Conservation (phyloP, 37 sponge, comb jelly and placozoan genomes). For the Cladorhizidae sp. region DNA sequence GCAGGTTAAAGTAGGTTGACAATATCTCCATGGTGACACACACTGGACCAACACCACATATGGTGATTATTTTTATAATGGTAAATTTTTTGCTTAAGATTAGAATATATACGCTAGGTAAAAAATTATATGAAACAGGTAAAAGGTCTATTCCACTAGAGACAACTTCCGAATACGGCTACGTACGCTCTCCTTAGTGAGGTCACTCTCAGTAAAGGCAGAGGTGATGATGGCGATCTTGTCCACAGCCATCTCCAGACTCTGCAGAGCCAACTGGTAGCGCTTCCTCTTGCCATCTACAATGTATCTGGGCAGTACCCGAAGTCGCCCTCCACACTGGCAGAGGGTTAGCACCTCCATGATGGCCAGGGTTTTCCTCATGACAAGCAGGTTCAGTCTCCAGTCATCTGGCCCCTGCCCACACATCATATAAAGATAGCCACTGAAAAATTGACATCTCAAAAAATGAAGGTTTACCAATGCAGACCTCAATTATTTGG, state of each 20-base stretch:
- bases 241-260: conserved; percentile 57
- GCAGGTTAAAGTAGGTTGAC: too few species aligned
- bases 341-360: conserved; percentile 70
- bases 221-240: conserved; percentile 55
- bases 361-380: conserved; percentile 63
- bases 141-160: too few species aligned
- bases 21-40: too few species aligned
- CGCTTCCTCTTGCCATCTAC: conserved; percentile 26
- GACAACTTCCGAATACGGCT: too few species aligned
- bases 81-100: too few species aligned
- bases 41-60: too few species aligned
- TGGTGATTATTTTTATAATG: too few species aligned
- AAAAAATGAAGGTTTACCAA: neutral
- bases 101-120: too few species aligned
- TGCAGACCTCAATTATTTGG: too few species aligned
- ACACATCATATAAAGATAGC: too few species aligned
- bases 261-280: conserved; percentile 46
- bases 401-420: conserved; percentile 26
- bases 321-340: conserved; percentile 53
- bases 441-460: too few species aligned
- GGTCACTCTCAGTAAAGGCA: conserved; percentile 18
- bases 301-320: conserved; percentile 39
- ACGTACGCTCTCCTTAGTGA: conserved; percentile 21
- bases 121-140: too few species aligned
- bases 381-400: conserved; percentile 25